Base-by-base conservation (phyloP, 2,888 invertebrate genomes). In the Chironomus riparius region DNA sequence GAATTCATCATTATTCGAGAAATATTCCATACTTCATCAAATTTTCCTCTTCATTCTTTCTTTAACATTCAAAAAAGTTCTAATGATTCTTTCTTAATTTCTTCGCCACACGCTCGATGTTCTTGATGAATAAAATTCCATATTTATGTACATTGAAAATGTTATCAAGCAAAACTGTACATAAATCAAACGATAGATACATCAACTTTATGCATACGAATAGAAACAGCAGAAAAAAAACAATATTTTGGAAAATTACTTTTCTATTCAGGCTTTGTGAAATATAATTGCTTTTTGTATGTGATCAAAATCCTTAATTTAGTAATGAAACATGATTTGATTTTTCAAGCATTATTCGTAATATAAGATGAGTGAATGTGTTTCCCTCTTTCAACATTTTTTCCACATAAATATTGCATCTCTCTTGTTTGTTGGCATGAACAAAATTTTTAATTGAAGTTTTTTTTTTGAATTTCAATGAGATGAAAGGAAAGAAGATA, bases 271-370 rank as follows among this genome's bases (percentile, higher is more conserved):
- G 65, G 65, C 65, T 65, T 65, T 65, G 21, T 65, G 68, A 68
- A 68, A 15, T 61, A 62, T 72, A 72, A 72, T 72, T 72, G 72
- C 72, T 62, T 62, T 70, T 70, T 48, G 47, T 61, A 72, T 72
- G 72, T 62, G 72, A 61, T 72, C 28, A 28, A 62, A 72, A 72
- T 72, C 50, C 62, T 62, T 72, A 72, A 72, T 72, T 72, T 65
- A 24, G 13, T 24, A 65, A 65, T 65, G 65, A 65, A 24, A 65
- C 65, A 65, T 65, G 65, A 21, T 24, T 65, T 65, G 65, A 21
- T 21, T 65, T 65, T 24, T 24, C 65, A 65, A 65, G 10, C 38
- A 38, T 38, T 38, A 38, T 38, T 38, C 22, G n/a, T n/a, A 56
- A 56, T 56, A 3, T n/a, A 56, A 56, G 15, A 56, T 15, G 18